These are phyloP conservation scores for Arremon brunneinucha DNA, from an alignment of 2,797 vertebrate species.

Conservation along the genomic window DNA sequence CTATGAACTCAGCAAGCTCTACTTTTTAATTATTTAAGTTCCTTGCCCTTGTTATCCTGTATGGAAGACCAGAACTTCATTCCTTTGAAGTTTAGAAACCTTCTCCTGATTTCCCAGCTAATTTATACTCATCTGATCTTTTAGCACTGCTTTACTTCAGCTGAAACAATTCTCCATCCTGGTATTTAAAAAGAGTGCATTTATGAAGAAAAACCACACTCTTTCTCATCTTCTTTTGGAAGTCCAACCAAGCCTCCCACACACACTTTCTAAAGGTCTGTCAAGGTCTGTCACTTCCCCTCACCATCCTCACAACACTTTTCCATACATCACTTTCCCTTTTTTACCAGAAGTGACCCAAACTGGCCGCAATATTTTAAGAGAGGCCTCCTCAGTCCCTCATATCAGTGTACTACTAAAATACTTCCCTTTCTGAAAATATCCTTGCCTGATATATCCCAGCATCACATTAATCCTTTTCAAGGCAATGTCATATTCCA, in stretches of 20 bases:
- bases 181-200: not conserved
- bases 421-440: constrained; percentile 26
- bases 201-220: not conserved
- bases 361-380: not conserved
- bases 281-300: not conserved
- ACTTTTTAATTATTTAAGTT: constrained; percentile 63
- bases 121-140: constrained; percentile 49
- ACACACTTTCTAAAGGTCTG: not conserved
- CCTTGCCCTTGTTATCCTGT: constrained; percentile 22
- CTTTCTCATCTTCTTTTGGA: not conserved
- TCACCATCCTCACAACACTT: not conserved
- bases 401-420: not conserved
- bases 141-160: not conserved
- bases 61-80: constrained; percentile 33
- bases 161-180: not conserved
- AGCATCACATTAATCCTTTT: constrained; percentile 30
- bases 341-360: constrained; percentile 16
- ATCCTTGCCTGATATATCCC: not conserved
- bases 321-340: not conserved
- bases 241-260: not conserved
- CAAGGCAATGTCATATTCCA: constrained; percentile 9
- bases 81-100: constrained; percentile 50
- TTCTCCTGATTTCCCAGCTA: constrained; percentile 21
- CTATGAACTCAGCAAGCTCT: constrained; percentile 46
- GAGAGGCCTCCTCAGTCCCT: not conserved